A percentile compares a stretch with the other conserved stretches of the same genome.
Conservation (phyloP, 2,888 invertebrate species). For the Lydus trimaculatus region DNA sequence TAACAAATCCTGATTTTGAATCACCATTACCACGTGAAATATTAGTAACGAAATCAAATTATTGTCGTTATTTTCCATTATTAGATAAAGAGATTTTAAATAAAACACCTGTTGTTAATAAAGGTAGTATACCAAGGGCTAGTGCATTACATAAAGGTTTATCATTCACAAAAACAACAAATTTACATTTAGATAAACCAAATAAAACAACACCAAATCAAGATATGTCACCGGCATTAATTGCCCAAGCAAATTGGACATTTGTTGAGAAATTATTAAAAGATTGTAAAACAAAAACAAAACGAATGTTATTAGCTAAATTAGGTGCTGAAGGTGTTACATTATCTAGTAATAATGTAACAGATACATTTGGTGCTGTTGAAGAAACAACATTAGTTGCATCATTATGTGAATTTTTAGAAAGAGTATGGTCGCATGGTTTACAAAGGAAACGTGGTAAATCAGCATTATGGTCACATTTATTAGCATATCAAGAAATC, state of each 20-base stretch:
- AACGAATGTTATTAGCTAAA: conserved; percentile 98
- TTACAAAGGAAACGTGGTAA: conserved; percentile 95
- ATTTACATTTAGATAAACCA: conserved; percentile 36
- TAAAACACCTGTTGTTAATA: conserved; percentile 70
- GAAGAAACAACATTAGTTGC: conserved; percentile 99
- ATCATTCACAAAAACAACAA: conserved; percentile 42
- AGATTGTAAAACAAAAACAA: conserved; percentile 94
- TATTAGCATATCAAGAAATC: conserved; percentile 90
- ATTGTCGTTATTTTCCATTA: conserved; percentile 80
- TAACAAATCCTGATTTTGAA: conserved; percentile 80
- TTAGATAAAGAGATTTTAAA: conserved; percentile 79
- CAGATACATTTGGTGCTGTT: conserved; percentile 73
- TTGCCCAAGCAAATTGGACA: conserved; percentile 96
- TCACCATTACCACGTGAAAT: conserved; percentile 83
- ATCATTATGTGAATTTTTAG: conserved; percentile 95
- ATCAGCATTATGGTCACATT: conserved; percentile 96
- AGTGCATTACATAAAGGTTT: conserved; percentile 54
- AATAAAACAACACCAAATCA: conserved; percentile 44
- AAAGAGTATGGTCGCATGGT: conserved; percentile 98
- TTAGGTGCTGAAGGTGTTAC: conserved; percentile 98
- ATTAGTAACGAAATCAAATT: conserved; percentile 67
- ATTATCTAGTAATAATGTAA: conserved; percentile 80
- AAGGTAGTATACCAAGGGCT: conserved; percentile 59
- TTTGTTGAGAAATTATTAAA: conserved; percentile 97
- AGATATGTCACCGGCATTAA: conserved; percentile 83